A percentile compares a stretch with the other conserved stretches of the same genome.
These are phyloP conservation scores for Bujurquina vittata DNA, from an alignment of 2,113 vertebrate species.

Conservation along the genomic window DNA sequence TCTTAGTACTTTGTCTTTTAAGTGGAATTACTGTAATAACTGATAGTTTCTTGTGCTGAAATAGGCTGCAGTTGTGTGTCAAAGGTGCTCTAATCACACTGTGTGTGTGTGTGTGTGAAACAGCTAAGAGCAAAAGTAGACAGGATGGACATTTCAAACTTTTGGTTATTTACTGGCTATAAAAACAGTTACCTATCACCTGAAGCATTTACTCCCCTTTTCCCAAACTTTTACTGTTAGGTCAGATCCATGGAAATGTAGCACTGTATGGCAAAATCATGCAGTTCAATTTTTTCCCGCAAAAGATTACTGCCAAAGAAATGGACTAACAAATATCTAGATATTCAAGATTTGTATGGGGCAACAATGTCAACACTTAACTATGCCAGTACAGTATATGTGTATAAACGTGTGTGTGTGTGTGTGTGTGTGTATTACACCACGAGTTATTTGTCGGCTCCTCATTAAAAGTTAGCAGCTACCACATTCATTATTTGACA, in stretches of 20 bases:
- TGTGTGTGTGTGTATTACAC: constrained; percentile 22
- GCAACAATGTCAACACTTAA: constrained; percentile 13
- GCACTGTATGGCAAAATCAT: background rate
- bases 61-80: background rate
- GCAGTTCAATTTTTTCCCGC: background rate
- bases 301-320: background rate
- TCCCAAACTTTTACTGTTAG: background rate
- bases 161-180: no score
- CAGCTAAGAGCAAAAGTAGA: background rate
- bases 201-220: background rate
- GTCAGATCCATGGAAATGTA: background rate
- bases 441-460: constrained; percentile 27
- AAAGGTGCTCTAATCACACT: background rate
- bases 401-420: constrained; percentile 14
- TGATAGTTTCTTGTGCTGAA: no score
- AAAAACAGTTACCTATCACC: no score
- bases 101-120: background rate
- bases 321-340: background rate
- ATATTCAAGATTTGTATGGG: constrained; percentile 3
- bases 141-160: no score
- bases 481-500: constrained; percentile 45
- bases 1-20: no score
- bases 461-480: constrained; percentile 55
- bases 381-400: background rate
- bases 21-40: no score